Evolutionary conservation across 2,113 vertebrate genomes (phyloP).

Genomic region (Polypterus bichir): DNA sequence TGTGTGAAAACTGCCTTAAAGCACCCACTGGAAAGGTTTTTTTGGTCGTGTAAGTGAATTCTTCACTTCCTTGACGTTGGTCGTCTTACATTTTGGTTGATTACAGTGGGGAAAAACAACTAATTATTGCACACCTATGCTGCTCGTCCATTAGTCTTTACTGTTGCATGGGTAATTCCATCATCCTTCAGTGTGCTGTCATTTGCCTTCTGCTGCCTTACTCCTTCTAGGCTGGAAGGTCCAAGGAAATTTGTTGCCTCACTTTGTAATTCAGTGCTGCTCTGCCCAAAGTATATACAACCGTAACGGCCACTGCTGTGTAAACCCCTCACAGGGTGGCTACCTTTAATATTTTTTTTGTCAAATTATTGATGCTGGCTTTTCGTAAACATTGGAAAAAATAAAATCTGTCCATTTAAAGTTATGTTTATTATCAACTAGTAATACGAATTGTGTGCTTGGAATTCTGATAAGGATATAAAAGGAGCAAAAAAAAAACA

Average conservation of each 20-base stretch:
- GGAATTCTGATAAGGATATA: too few relatives aligned
- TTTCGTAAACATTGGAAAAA: conserved; percentile 61
- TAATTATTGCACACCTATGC: conserved; percentile 57
- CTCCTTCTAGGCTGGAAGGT: conserved; percentile 36
- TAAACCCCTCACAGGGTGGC: conserved; percentile 50
- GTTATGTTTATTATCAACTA: too few relatives aligned
- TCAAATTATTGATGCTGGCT: conserved; percentile 68
- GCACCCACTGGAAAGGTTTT: too few relatives aligned
- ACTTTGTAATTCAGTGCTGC: conserved; percentile 52
- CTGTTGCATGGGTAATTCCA: conserved; percentile 60
- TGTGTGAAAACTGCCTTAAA: too few relatives aligned
- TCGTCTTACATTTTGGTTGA: too few relatives aligned
- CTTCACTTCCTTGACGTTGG: too few relatives aligned
- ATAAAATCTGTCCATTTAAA: conserved; percentile 65
- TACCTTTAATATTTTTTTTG: conserved; percentile 31
- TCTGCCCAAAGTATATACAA: conserved; percentile 34
- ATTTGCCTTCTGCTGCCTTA: conserved; percentile 47
- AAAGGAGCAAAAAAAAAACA: too few relatives aligned
- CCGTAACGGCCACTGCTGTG: conserved; percentile 45
- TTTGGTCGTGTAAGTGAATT: too few relatives aligned
- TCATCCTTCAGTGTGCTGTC: conserved; percentile 26
- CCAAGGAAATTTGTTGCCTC: conserved; percentile 42
- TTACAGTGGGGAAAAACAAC: conserved; percentile 14
- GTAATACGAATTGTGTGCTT: too few relatives aligned
- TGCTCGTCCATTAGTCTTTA: conserved; percentile 36